Conservation (phyloP, 2,888 invertebrate genomes). For the Chalcosyrphus nemorum region DNA sequence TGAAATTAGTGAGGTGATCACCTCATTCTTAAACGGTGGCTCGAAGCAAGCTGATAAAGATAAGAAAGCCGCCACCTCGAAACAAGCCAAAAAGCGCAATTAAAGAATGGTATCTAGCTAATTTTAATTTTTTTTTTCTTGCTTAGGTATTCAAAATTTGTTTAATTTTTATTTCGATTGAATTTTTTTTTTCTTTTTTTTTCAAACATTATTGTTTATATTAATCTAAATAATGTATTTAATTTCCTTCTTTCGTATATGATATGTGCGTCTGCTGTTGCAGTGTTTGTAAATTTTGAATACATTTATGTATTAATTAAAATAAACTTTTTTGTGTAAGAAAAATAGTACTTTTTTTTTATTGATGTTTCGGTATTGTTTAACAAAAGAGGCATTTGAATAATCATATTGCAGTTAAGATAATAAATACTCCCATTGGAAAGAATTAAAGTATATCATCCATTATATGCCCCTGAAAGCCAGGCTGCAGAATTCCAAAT, state of each 20-base stretch:
- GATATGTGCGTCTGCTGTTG: slow-evolving; percentile 4
- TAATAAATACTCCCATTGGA: too few relatives aligned
- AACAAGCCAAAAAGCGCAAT: slow-evolving; percentile 81
- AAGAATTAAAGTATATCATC: too few relatives aligned
- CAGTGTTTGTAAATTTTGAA: slow-evolving; percentile 22
- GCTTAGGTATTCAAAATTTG: slow-evolving; percentile 35
- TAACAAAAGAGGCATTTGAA: too few relatives aligned
- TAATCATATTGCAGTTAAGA: too few relatives aligned
- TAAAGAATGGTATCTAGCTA: slow-evolving; percentile 68
- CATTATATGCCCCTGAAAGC: too few relatives aligned
- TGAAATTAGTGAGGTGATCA: slow-evolving; percentile 97
- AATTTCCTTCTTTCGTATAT: neutral
- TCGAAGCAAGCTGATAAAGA: slow-evolving; percentile 80
- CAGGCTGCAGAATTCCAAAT: too few relatives aligned
- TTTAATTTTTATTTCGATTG: slow-evolving; percentile 12
- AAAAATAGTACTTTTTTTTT: neutral
- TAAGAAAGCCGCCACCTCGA: slow-evolving; percentile 78
- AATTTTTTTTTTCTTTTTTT: slow-evolving; percentile 8
- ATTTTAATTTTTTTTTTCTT: slow-evolving; percentile 33
- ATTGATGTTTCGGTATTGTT: neutral
- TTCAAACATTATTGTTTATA: neutral
- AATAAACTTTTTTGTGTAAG: slow-evolving; percentile 45
- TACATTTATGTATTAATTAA: slow-evolving; percentile 22
- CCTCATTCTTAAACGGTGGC: slow-evolving; percentile 91
- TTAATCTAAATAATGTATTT: neutral